Evolutionary conservation across 2,888 invertebrate genomes (phyloP).

Genomic region (Dasysyrphus tricinctus): DNA sequence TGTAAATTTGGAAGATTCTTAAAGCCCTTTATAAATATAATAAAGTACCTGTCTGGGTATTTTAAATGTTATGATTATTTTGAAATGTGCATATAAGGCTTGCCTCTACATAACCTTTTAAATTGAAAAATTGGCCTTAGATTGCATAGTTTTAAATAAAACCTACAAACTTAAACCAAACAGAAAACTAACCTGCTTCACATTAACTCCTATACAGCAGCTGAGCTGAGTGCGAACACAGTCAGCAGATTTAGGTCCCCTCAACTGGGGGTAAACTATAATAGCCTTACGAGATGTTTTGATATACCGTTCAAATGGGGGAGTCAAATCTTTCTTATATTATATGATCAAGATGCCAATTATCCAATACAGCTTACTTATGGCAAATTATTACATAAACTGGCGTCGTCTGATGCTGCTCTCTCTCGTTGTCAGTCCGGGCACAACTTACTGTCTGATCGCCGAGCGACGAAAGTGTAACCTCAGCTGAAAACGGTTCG

Average conservation of each 20-base stretch:
- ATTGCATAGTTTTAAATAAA: background rate
- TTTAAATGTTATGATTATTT: too few species aligned
- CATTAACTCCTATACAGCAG: background rate
- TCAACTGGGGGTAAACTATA: slow-evolving; percentile 4
- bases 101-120: background rate
- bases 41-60: too few species aligned
- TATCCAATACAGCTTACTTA: slow-evolving; percentile 73
- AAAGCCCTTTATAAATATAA: too few species aligned
- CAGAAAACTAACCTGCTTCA: background rate
- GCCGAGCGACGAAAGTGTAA: background rate
- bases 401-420: slow-evolving; percentile 21
- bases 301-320: slow-evolving; percentile 44
- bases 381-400: slow-evolving; percentile 54
- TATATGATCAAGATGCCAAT: slow-evolving; percentile 69
- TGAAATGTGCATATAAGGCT: too few species aligned
- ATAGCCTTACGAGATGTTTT: background rate
- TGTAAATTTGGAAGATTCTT: too few species aligned
- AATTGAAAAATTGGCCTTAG: background rate
- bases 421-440: slow-evolving; percentile 4
- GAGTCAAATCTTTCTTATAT: slow-evolving; percentile 51
- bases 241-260: background rate
- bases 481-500: slow-evolving; percentile 31
- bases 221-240: background rate
- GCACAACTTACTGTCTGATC: background rate
- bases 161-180: background rate